Percentiles rank a stretch among this genome's conserved stretches.
These are phyloP conservation scores for Dermochelys coriacea DNA, from an alignment of 2,797 vertebrate species.

Conservation along the genomic window DNA sequence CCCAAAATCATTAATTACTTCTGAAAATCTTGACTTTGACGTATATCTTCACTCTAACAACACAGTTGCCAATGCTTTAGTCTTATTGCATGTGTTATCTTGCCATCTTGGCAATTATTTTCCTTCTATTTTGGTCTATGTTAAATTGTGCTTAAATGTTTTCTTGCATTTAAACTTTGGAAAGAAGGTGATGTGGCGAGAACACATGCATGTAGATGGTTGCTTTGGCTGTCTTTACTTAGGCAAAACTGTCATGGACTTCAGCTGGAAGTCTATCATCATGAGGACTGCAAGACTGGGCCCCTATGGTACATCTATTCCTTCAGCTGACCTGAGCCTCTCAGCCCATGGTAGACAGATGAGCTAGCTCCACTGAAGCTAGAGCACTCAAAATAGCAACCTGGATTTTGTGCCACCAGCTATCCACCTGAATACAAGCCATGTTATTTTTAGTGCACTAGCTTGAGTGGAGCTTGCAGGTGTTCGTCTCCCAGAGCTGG, in stretches of 20 bases:
- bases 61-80: background rate
- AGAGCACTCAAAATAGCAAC: background rate
- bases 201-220: background rate
- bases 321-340: background rate
- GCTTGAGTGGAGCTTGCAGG: background rate
- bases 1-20: background rate
- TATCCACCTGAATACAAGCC: background rate
- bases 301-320: background rate
- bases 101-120: background rate
- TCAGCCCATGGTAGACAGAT: background rate
- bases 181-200: fast-evolving
- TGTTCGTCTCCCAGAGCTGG: background rate
- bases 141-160: background rate
- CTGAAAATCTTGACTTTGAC: background rate
- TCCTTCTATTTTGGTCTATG: background rate
- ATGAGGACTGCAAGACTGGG: background rate
- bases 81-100: background rate
- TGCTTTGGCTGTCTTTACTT: background rate
- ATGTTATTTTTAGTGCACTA: background rate
- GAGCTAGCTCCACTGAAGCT: background rate
- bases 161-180: background rate
- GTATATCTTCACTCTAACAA: background rate
- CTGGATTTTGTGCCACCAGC: background rate
- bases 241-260: background rate
- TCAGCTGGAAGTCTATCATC: background rate